phyloP scores from a whole-genome alignment of 2,113 vertebrate genomes.

The Cynoglossus semilaevis region DNA sequence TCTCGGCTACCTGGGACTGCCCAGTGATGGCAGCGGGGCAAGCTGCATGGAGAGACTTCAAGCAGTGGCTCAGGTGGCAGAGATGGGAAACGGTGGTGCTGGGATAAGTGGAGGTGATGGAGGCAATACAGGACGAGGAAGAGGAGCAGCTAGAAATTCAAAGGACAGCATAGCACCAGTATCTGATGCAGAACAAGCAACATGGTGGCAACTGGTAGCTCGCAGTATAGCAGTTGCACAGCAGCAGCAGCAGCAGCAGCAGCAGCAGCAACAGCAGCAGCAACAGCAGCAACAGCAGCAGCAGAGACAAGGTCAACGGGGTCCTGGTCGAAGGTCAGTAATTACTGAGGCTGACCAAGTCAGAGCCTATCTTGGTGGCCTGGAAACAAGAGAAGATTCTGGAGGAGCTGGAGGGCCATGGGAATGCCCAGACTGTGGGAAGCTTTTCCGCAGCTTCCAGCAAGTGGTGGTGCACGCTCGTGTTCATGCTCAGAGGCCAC shows the following conservation, averaged over 20 bases:
- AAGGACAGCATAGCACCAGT: constrained; percentile 32
- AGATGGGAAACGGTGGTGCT: constrained; percentile 72
- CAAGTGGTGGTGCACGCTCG: constrained; percentile 77
- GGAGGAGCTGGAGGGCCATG: constrained; percentile 62
- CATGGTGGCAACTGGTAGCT: constrained; percentile 80
- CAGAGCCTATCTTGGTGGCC: constrained; percentile 70
- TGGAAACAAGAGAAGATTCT: constrained; percentile 63
- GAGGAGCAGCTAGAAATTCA: constrained; percentile 43
- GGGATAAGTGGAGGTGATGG: constrained; percentile 41
- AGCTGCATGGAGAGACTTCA: constrained; percentile 85
- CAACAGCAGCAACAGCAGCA: not conserved
- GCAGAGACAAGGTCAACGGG: constrained; percentile 56
- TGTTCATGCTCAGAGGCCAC: constrained; percentile 71
- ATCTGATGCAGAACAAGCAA: constrained; percentile 68
- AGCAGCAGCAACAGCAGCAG: not conserved
- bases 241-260: constrained; percentile 59
- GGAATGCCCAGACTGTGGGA: constrained; percentile 81
- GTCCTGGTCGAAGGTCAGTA: constrained; percentile 53
- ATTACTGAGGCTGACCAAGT: constrained; percentile 71
- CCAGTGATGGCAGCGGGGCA: constrained; percentile 77
- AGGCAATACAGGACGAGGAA: constrained; percentile 42
- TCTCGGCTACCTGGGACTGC: constrained; percentile 82
- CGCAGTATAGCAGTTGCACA: constrained; percentile 76
- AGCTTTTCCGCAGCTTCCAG: constrained; percentile 77
- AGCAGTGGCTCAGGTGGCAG: constrained; percentile 81